phyloP scores from a whole-genome alignment of 2,113 vertebrate genomes.

The Stegostoma tigrinum region DNA sequence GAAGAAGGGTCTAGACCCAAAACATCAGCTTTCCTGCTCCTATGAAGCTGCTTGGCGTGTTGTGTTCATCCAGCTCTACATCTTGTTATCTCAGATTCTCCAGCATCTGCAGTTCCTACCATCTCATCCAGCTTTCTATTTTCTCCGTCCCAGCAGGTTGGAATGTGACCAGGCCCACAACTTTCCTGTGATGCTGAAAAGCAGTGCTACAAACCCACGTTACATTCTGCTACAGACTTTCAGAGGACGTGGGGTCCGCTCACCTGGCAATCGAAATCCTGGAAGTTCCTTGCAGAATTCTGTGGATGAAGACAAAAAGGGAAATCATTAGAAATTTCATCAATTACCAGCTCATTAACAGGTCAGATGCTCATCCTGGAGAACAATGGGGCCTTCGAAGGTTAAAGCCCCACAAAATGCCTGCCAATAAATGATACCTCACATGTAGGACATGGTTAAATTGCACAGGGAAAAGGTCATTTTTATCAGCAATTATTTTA shows the following conservation, averaged over 20 bases:
- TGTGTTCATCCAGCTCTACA: too few species aligned
- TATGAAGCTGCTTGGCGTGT: too few species aligned
- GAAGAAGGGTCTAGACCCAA: too few species aligned
- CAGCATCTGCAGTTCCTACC: too few species aligned
- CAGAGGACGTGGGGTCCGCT: slow-evolving; percentile 43
- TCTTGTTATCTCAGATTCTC: too few species aligned
- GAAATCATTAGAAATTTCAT: background rate
- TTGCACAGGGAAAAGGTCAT: background rate
- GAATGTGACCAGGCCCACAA: background rate
- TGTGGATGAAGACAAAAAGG: background rate
- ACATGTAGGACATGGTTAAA: background rate
- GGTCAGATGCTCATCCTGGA: background rate
- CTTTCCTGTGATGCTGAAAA: background rate
- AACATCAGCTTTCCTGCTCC: too few species aligned
- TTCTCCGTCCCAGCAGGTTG: too few species aligned
- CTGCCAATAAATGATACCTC: background rate
- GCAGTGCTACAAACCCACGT: background rate
- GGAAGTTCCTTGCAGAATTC: slow-evolving; percentile 67
- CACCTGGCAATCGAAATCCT: slow-evolving; percentile 93
- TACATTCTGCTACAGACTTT: background rate
- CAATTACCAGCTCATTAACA: background rate
- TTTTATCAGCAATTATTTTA: background rate
- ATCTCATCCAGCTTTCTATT: background rate
- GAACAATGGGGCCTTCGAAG: background rate
- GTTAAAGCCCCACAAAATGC: background rate